A percentile compares a stretch with the other conserved stretches of the same genome.
These are phyloP conservation scores for Nebria ingens DNA, from an alignment of 1,140 invertebrate species.

Conservation along the genomic window DNA sequence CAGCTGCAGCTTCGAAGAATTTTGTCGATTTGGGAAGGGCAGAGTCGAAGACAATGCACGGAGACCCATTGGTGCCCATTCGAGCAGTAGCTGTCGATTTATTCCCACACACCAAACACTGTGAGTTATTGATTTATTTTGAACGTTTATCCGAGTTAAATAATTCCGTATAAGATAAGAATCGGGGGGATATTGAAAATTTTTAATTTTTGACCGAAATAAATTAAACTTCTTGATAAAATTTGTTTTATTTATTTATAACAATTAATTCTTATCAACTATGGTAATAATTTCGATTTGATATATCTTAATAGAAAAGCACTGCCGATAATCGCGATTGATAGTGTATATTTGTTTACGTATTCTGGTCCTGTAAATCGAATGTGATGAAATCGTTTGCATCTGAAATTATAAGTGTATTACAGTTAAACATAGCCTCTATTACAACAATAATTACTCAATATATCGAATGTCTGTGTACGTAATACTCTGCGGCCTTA, in stretches of 20 bases:
- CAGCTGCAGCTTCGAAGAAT: slow-evolving; percentile 73
- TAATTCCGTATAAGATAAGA: neutral
- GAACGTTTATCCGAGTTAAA: slow-evolving; percentile 43
- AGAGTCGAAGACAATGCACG: slow-evolving; percentile 69
- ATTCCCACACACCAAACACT: slow-evolving; percentile 88
- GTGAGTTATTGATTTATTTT: slow-evolving; percentile 77
- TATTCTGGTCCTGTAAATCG: no score
- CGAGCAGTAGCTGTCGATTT: slow-evolving; percentile 82
- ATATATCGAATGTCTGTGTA: neutral
- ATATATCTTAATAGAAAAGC: neutral
- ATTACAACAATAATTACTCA: no score
- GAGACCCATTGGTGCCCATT: slow-evolving; percentile 69
- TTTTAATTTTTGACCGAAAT: neutral
- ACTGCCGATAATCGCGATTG: no score
- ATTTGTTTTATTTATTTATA: no score
- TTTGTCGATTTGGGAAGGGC: slow-evolving; percentile 77
- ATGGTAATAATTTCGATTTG: neutral
- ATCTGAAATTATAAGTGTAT: no score
- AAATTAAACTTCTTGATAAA: no score
- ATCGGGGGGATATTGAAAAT: neutral
- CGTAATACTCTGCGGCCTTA: slow-evolving; percentile 16
- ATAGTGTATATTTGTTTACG: no score
- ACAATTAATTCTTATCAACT: no score
- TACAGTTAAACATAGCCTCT: no score
- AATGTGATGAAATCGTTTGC: no score